A percentile compares a stretch with the other conserved stretches of the same genome.
Conservation (phyloP, 2,888 invertebrate species). For the Masnerella sp. region DNA sequence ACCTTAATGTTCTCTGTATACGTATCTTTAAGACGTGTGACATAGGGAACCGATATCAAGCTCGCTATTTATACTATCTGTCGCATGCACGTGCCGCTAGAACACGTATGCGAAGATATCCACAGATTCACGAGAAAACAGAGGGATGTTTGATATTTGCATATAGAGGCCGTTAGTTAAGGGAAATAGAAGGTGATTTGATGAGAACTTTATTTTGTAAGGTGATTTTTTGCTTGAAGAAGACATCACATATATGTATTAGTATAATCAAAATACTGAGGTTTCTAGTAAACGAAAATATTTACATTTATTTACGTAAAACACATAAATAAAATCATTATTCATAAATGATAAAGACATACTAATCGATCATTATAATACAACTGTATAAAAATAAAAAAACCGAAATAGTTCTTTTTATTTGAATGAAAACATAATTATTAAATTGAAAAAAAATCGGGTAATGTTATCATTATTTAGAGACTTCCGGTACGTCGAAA, state of each 20-base stretch:
- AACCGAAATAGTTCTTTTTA: no score
- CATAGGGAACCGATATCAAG: conserved; percentile 74
- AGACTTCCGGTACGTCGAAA: no score
- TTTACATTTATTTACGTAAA: no score
- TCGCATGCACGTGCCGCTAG: conserved; percentile 60
- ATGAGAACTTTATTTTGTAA: conserved; percentile 72
- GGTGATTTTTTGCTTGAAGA: conserved; percentile 73
- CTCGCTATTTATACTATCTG: conserved; percentile 75
- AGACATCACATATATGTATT: conserved; percentile 76
- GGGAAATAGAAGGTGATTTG: conserved; percentile 77
- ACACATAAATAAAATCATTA: no score
- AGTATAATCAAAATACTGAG: no score
- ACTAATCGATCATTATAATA: no score
- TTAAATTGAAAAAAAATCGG: no score
- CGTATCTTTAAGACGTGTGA: conserved; percentile 62
- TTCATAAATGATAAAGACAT: no score
- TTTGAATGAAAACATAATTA: no score
- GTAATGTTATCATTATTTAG: no score
- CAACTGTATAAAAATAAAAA: no score
- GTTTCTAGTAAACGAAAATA: no score
- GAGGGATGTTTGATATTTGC: conserved; percentile 73
- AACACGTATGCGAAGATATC: conserved; percentile 62
- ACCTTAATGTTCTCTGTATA: conserved; percentile 71
- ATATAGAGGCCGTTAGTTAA: conserved; percentile 77
- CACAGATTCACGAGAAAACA: conserved; percentile 60